Evolutionary conservation across 2,888 invertebrate species (phyloP).

Genomic region (Aspidiotus rigidus): DNA sequence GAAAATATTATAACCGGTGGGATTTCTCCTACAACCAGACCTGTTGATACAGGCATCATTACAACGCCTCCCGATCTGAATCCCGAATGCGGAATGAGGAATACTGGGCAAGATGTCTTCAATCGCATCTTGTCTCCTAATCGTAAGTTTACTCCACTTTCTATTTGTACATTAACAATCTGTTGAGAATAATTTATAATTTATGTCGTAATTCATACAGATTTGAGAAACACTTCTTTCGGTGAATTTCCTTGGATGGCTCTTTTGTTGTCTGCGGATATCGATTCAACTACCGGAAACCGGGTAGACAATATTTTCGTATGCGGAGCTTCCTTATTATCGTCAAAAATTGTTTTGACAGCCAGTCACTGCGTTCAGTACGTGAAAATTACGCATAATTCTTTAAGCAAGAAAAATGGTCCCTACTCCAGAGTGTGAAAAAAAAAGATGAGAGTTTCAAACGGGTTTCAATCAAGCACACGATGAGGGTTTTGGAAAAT

Average conservation of each 20-base stretch:
- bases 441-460: too few relatives aligned
- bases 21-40: too few relatives aligned
- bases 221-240: slow-evolving; percentile 48
- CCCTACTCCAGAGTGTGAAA: too few relatives aligned
- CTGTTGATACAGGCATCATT: too few relatives aligned
- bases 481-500: too few relatives aligned
- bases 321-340: slow-evolving; percentile 75
- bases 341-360: slow-evolving; percentile 64
- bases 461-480: too few relatives aligned
- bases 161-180: not conserved
- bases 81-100: too few relatives aligned
- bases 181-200: not conserved
- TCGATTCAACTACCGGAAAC: slow-evolving; percentile 44
- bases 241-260: slow-evolving; percentile 81
- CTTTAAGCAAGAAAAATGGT: too few relatives aligned
- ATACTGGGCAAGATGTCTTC: too few relatives aligned
- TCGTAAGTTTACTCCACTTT: not conserved
- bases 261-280: slow-evolving; percentile 55
- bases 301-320: slow-evolving; percentile 54
- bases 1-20: too few relatives aligned
- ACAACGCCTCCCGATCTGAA: too few relatives aligned
- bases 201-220: not conserved
- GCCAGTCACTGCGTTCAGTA: slow-evolving; percentile 65
- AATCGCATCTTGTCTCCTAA: not conserved
- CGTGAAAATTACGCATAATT: slow-evolving; percentile 3